Percentiles rank a stretch among this genome's conserved stretches.
These are phyloP conservation scores for Natrix natrix DNA, from an alignment of 2,797 vertebrate species.

Conservation along the genomic window DNA sequence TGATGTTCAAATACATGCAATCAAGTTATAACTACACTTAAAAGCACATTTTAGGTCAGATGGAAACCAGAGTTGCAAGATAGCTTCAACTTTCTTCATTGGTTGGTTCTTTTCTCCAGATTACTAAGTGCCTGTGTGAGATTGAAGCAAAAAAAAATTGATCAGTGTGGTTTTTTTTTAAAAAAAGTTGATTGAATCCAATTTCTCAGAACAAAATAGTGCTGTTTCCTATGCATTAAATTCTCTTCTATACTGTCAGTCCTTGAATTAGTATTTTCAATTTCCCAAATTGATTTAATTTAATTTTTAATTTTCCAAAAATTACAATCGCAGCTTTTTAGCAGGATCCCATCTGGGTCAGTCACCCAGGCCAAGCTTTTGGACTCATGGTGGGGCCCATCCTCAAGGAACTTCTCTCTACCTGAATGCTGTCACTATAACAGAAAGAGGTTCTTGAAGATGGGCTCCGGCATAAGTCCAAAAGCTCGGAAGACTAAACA, in stretches of 20 bases:
- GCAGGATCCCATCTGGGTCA: too few relatives aligned
- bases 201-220: neutral
- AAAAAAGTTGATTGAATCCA: neutral
- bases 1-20: neutral
- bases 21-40: neutral
- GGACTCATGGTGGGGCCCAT: too few relatives aligned
- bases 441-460: too few relatives aligned
- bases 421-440: too few relatives aligned
- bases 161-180: neutral
- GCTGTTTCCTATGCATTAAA: neutral
- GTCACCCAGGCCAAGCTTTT: too few relatives aligned
- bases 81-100: neutral
- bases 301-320: neutral
- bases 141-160: neutral
- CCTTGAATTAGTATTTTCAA: neutral
- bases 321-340: neutral
- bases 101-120: neutral
- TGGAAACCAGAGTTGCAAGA: neutral
- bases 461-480: too few relatives aligned
- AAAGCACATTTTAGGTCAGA: neutral
- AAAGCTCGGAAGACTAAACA: too few relatives aligned
- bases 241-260: neutral
- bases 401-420: too few relatives aligned
- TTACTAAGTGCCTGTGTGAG: neutral
- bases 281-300: neutral